Conservation (phyloP, 2,113 vertebrate species). For the Sapajus apella region DNA sequence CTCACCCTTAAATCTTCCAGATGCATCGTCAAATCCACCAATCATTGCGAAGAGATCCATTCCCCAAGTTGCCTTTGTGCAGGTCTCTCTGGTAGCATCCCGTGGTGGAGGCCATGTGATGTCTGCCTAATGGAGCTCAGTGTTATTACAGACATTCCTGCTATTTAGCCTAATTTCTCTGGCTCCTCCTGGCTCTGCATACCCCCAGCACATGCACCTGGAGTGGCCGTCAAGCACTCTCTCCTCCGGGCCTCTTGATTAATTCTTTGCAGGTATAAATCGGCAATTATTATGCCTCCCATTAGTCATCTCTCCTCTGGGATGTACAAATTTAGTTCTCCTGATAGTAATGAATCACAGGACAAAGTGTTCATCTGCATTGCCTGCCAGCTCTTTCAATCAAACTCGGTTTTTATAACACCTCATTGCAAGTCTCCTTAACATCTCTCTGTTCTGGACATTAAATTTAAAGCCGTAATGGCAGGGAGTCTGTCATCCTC, state of each 20-base stretch:
- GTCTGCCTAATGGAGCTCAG: not conserved
- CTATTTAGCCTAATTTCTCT: conserved; percentile 6
- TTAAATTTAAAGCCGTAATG: conserved; percentile 48
- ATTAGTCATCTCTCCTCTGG: conserved; percentile 72
- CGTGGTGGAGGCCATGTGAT: not conserved
- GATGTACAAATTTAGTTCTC: conserved; percentile 71
- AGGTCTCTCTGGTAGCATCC: not conserved
- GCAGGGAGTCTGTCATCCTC: not conserved
- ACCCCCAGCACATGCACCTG: not conserved
- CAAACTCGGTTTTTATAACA: conserved; percentile 75
- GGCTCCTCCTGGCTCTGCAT: not conserved
- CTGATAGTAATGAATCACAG: conserved; percentile 68
- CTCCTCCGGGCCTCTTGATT: conserved; percentile 65
- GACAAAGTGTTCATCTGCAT: conserved; percentile 69
- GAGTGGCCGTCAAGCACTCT: not conserved
- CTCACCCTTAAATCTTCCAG: not conserved
- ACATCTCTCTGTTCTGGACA: conserved; percentile 67
- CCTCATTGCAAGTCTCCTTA: conserved; percentile 74
- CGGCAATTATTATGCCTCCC: conserved; percentile 62
- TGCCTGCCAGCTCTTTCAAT: conserved; percentile 69
- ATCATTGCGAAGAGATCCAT: not conserved
- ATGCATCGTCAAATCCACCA: not conserved
- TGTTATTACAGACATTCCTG: not conserved
- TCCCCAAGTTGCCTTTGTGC: not conserved
- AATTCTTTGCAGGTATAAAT: conserved; percentile 73